These are phyloP conservation scores for Pseudorectes ferrugineus DNA, from an alignment of 2,113 vertebrate genomes.

Conservation along the genomic window DNA sequence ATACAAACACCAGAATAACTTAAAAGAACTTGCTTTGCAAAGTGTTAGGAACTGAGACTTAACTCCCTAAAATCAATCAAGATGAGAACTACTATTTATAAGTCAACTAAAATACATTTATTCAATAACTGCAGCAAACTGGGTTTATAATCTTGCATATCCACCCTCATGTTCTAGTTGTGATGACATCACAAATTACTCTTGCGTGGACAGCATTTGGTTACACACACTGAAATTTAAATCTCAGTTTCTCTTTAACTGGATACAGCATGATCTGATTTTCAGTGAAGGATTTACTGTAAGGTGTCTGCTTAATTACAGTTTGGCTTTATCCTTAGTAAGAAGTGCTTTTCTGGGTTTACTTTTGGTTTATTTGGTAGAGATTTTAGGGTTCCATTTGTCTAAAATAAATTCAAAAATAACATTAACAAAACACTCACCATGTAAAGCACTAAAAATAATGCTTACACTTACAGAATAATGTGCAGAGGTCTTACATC, in stretches of 20 bases:
- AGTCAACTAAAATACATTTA: not conserved
- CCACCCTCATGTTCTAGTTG: not conserved
- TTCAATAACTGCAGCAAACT: not conserved
- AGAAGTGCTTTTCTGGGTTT: not conserved
- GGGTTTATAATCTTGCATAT: not conserved
- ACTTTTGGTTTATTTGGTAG: not conserved
- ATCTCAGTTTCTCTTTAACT: slow-evolving; percentile 12
- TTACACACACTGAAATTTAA: not conserved
- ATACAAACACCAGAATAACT: not conserved
- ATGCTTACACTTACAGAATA: not conserved
- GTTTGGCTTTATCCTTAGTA: not conserved
- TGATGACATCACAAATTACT: not conserved
- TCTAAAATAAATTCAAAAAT: not conserved
- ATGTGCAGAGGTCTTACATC: not conserved
- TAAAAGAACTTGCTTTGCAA: not conserved
- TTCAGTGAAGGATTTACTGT: not conserved
- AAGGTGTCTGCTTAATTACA: not conserved
- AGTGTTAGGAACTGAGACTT: not conserved
- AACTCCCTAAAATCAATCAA: not conserved
- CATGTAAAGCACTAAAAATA: not conserved
- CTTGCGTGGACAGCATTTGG: not conserved
- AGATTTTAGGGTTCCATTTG: not conserved
- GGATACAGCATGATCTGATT: not conserved
- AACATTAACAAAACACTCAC: not conserved
- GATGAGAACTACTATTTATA: not conserved